These are phyloP conservation scores for Tetraneura akinire DNA, from an alignment of 1,140 invertebrate genomes.

Conservation along the genomic window DNA sequence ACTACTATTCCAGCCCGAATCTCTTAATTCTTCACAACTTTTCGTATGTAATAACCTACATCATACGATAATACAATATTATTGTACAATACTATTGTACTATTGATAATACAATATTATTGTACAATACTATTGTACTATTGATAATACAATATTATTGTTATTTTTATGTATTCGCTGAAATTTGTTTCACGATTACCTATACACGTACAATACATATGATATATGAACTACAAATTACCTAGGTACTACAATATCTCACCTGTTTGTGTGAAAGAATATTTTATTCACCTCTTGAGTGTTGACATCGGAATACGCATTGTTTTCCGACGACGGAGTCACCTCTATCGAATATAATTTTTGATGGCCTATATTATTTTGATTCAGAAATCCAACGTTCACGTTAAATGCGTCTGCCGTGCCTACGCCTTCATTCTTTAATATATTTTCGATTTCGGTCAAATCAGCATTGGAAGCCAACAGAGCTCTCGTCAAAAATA, in stretches of 20 bases:
- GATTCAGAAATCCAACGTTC: slow-evolving; percentile 75
- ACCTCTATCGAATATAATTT: neutral
- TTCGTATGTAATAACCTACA: neutral
- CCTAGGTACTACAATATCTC: no score
- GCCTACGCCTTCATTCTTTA: slow-evolving; percentile 73
- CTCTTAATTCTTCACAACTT: neutral
- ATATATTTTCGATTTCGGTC: slow-evolving; percentile 68
- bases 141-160: no score
- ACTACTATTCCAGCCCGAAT: neutral
- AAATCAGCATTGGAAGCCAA: slow-evolving; percentile 67
- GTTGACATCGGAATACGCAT: neutral
- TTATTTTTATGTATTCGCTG: no score
- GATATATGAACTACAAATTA: no score
- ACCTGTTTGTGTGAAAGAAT: neutral
- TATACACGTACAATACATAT: no score
- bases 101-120: no score
- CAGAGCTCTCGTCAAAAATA: slow-evolving; percentile 75
- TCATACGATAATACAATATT: neutral
- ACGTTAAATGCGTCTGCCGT: slow-evolving; percentile 79
- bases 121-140: no score
- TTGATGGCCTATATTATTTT: no score
- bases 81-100: no score
- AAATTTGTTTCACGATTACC: no score
- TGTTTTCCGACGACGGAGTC: neutral
- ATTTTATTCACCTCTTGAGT: neutral